Percentiles rank a stretch among this genome's conserved stretches.
phyloP scores from a whole-genome alignment of 2,888 invertebrate genomes.

The Antheraea yamamai region DNA sequence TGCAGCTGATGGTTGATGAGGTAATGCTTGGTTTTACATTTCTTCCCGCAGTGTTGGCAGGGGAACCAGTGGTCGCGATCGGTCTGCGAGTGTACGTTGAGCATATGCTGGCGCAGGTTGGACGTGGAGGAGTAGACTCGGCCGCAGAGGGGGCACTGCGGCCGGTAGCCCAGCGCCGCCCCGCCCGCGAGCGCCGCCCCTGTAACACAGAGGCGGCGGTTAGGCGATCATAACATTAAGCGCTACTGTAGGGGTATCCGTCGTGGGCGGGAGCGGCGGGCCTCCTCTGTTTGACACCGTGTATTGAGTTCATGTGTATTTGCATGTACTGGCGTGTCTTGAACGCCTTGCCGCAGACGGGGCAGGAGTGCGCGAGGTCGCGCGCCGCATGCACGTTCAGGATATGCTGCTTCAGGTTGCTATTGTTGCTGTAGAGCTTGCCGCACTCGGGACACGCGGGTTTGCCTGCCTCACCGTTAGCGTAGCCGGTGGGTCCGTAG shows the following conservation, averaged over 20 bases:
- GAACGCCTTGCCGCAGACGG: slow-evolving; percentile 85
- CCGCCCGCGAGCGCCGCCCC: slow-evolving; percentile 84
- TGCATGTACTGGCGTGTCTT: slow-evolving; percentile 87
- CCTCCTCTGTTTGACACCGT: slow-evolving; percentile 84
- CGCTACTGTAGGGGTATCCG: slow-evolving; percentile 71
- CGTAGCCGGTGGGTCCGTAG: slow-evolving; percentile 46
- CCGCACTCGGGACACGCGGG: slow-evolving; percentile 86
- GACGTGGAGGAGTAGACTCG: slow-evolving; percentile 87
- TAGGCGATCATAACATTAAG: slow-evolving; percentile 65
- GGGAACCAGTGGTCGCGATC: slow-evolving; percentile 87
- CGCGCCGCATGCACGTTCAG: slow-evolving; percentile 85
- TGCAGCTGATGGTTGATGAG: slow-evolving; percentile 89
- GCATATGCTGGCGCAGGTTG: slow-evolving; percentile 89
- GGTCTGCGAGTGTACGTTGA: slow-evolving; percentile 88
- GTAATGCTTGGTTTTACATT: slow-evolving; percentile 89
- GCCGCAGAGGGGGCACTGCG: slow-evolving; percentile 87
- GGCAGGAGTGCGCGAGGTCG: slow-evolving; percentile 83
- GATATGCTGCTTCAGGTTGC: slow-evolving; percentile 87
- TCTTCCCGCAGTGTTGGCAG: slow-evolving; percentile 88
- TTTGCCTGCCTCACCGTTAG: slow-evolving; percentile 71
- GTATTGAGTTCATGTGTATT: slow-evolving; percentile 86
- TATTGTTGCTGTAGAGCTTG: slow-evolving; percentile 86
- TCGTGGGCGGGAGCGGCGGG: slow-evolving; percentile 65
- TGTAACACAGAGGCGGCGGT: slow-evolving; percentile 86
- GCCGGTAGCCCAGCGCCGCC: slow-evolving; percentile 81